Conservation (phyloP, 2,888 invertebrate species). For the Oxyteleia sp. region DNA sequence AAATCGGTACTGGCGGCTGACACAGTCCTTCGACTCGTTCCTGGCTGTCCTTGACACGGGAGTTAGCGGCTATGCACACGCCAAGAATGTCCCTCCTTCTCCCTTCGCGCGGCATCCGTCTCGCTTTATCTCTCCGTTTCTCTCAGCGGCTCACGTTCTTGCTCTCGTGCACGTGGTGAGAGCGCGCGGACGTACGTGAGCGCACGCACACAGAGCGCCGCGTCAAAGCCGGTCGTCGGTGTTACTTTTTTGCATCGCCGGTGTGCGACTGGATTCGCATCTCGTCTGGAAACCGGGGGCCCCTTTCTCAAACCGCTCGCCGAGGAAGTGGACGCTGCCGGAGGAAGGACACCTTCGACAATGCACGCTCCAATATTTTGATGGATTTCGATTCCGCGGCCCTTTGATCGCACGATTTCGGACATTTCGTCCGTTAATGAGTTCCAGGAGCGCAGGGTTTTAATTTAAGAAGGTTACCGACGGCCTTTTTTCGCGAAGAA, state of each 20-base stretch:
- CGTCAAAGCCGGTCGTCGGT: conserved; percentile 72
- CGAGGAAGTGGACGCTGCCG: conserved; percentile 57
- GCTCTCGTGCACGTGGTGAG: conserved; percentile 57
- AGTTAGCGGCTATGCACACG: conserved; percentile 76
- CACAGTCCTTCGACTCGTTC: conserved; percentile 81
- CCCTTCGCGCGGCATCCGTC: neutral
- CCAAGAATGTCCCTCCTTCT: conserved; percentile 55
- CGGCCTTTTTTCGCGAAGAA: no score
- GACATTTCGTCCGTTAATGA: conserved; percentile 50
- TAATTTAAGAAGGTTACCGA: neutral
- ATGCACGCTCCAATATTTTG: conserved; percentile 37
- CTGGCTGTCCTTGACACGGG: conserved; percentile 85
- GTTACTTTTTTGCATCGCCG: conserved; percentile 72
- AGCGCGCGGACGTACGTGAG: conserved; percentile 36
- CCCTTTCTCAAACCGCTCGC: conserved; percentile 32
- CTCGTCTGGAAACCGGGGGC: conserved; percentile 56
- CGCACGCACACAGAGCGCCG: conserved; percentile 49
- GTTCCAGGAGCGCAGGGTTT: conserved; percentile 26
- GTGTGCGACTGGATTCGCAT: conserved; percentile 70
- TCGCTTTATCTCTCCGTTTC: neutral
- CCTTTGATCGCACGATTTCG: conserved; percentile 49
- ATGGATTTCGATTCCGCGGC: conserved; percentile 29
- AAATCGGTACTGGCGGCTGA: conserved; percentile 78
- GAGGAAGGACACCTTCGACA: conserved; percentile 48
- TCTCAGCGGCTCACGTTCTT: conserved; percentile 17